A percentile compares a stretch with the other conserved stretches of the same genome.
These are phyloP conservation scores for Microtus ochrogaster DNA, from an alignment of 2,113 vertebrate species.

Conservation along the genomic window DNA sequence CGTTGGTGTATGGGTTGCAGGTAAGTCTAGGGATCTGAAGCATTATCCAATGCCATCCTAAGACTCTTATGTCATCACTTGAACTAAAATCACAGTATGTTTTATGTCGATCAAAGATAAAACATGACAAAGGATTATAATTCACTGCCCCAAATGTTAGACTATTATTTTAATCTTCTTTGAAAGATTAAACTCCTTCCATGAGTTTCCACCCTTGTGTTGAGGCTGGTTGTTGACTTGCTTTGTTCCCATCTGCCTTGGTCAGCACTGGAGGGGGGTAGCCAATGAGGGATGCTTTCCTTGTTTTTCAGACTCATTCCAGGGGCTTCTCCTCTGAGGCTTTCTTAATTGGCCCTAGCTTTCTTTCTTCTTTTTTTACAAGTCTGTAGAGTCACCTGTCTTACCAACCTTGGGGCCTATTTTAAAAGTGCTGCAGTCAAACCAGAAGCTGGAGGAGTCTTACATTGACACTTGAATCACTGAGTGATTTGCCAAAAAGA, in stretches of 20 bases:
- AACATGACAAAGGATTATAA: background rate
- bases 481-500: background rate
- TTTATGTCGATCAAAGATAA: background rate
- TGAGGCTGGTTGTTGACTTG: background rate
- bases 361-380: no score
- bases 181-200: background rate
- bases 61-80: background rate
- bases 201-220: background rate
- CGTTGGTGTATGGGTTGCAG: background rate
- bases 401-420: background rate
- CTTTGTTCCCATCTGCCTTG: background rate
- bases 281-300: background rate
- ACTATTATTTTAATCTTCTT: background rate
- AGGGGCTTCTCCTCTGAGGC: background rate
- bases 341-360: no score
- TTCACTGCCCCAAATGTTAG: background rate
- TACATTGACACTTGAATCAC: background rate
- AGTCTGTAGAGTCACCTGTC: background rate
- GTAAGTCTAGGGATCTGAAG: background rate
- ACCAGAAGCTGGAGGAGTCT: background rate
- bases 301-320: background rate
- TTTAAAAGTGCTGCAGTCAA: background rate
- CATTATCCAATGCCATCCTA: background rate
- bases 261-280: background rate
- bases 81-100: conserved; percentile 7